These are phyloP conservation scores for Clarias magur DNA, from an alignment of 2,113 vertebrate species.

Conservation along the genomic window DNA sequence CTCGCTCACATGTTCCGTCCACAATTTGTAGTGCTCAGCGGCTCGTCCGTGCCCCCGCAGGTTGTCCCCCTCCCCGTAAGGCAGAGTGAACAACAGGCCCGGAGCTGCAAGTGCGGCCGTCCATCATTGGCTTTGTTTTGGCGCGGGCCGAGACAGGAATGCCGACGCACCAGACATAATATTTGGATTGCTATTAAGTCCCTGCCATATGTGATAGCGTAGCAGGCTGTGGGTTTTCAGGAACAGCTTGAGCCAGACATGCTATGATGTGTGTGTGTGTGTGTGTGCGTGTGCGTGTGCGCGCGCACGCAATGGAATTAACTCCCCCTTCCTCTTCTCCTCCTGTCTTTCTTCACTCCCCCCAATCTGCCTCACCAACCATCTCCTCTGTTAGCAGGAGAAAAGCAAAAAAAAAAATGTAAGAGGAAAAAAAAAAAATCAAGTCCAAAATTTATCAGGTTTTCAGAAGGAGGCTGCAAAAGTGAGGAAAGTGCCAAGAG, in stretches of 20 bases:
- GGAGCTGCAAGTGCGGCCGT: constrained; percentile 45
- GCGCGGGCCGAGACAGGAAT: constrained; percentile 71
- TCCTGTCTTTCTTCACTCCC: constrained; percentile 36
- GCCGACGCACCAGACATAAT: constrained; percentile 81
- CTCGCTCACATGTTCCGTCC: constrained; percentile 15
- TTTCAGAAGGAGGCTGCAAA: constrained; percentile 5
- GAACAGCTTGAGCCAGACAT: constrained; percentile 50
- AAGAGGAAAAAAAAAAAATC: constrained; percentile 33
- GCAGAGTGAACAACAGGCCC: constrained; percentile 26
- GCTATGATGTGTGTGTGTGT: constrained; percentile 9
- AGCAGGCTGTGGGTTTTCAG: constrained; percentile 63
- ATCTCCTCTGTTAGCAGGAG: constrained; percentile 2
- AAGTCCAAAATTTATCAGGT: constrained; percentile 26
- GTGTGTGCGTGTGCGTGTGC: constrained; percentile 27
- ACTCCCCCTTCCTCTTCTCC: constrained; percentile 43
- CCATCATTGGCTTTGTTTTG: constrained; percentile 73
- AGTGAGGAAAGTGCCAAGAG: background rate
- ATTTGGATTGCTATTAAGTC: constrained; percentile 77
- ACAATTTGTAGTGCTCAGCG: constrained; percentile 26
- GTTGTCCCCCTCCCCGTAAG: background rate
- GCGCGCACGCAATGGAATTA: background rate
- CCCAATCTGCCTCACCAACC: constrained; percentile 11
- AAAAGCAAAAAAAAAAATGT: background rate
- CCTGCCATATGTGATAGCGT: constrained; percentile 60
- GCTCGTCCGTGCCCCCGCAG: constrained; percentile 22